Conservation (phyloP, 2,113 vertebrate species). For the Clarias macrocephalus region DNA sequence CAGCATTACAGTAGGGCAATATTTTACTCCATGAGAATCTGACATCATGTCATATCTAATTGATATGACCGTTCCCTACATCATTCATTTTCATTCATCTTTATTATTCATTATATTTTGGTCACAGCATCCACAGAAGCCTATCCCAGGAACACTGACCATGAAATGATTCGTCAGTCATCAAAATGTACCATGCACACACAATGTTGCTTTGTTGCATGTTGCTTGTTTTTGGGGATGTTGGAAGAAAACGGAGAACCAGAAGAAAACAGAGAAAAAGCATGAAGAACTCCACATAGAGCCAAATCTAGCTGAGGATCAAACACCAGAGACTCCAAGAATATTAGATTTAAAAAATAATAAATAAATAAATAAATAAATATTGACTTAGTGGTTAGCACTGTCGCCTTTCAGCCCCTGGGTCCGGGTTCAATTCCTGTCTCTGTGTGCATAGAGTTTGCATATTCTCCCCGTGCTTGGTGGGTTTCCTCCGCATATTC, state of each 20-base stretch:
- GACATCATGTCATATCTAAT: background rate
- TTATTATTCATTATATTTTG: constrained; percentile 14
- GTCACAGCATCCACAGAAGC: background rate
- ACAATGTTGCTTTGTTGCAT: background rate
- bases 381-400: no score
- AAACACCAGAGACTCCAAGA: background rate
- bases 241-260: background rate
- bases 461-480: no score
- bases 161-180: background rate
- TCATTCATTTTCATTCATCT: constrained; percentile 10
- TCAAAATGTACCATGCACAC: background rate
- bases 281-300: background rate
- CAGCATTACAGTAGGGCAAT: background rate
- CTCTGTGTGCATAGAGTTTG: no score
- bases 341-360: no score
- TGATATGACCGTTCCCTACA: background rate
- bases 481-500: no score
- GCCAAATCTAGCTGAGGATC: background rate
- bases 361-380: no score
- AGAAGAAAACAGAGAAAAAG: background rate
- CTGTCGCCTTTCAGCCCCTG: no score
- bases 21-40: background rate
- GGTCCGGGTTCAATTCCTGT: no score
- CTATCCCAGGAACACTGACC: background rate
- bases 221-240: background rate